Evolutionary conservation across 2,888 invertebrate genomes (phyloP).

Genomic region (Tiliacea citrago): DNA sequence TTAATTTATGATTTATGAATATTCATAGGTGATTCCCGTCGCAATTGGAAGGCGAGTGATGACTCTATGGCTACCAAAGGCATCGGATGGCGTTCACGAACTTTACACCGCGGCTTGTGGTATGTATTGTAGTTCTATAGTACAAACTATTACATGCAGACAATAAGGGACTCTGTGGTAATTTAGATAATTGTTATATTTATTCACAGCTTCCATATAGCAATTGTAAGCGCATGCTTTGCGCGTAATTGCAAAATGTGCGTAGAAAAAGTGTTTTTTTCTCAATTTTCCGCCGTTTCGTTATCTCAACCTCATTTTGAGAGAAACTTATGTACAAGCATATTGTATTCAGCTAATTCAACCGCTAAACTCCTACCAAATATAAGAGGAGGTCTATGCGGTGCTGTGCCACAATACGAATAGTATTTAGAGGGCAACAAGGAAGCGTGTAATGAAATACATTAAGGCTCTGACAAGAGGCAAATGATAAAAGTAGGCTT

Average conservation of each 20-base stretch:
- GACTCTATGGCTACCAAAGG: slow-evolving; percentile 94
- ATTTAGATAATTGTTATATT: neutral
- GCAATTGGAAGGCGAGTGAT: slow-evolving; percentile 97
- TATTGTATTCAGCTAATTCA: too few species aligned
- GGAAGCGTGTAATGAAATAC: too few species aligned
- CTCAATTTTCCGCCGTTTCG: too few species aligned
- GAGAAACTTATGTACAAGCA: too few species aligned
- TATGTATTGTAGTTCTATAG: slow-evolving; percentile 67
- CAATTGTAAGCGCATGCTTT: too few species aligned
- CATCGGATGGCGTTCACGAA: slow-evolving; percentile 95
- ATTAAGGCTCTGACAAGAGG: too few species aligned
- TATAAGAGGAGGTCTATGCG: neutral
- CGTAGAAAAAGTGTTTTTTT: too few species aligned
- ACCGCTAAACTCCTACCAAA: neutral
- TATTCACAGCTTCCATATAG: neutral
- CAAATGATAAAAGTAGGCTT: too few species aligned
- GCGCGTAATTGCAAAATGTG: too few species aligned
- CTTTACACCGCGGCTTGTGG: slow-evolving; percentile 98
- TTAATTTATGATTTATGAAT: neutral
- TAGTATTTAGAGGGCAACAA: neutral
- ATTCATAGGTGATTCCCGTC: slow-evolving; percentile 94
- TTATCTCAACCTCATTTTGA: too few species aligned
- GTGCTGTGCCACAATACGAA: neutral
- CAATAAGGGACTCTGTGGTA: neutral
- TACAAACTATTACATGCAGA: neutral